Base-by-base conservation (phyloP, 1,140 invertebrate genomes). In the Drusus annulatus region DNA sequence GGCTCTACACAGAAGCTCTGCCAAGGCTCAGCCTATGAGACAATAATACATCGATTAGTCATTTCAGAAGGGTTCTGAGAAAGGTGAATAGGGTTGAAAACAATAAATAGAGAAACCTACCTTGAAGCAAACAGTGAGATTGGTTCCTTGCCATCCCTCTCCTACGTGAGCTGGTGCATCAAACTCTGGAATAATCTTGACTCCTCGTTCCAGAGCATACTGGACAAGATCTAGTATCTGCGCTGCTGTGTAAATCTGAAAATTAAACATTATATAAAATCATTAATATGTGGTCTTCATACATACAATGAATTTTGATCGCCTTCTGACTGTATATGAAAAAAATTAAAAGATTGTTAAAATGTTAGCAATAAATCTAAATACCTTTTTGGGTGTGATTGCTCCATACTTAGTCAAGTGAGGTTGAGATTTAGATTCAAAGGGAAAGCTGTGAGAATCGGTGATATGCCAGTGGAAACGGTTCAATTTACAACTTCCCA, bases 401-500 rank as follows among this genome's bases (percentile, higher is more conserved):
- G 95, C 94, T 0, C 96, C 96, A 54, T 93, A 91, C 84, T 92
- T 91, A 0, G 92, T 91, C 13, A 97, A 87, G 54, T 94, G 87
- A 0, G 96, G 95, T 56, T 91, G 90, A 7, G 91, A 92, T 84
- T 90, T 90, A 0, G 94, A 92, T 25, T 93, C 92, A 69, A 96
- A 93, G 0, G 96, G 95, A 84, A 97, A 97, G 84, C 95, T 96
- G 21, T 97, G 95, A 0, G 94, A 93, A 86, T 97, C 96, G 0
- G 95, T 96, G n/a, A 97, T 95, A 83, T 97, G 96, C 95, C 95
- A 97, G 84, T 97, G 96, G 86, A 97, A 94, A 0, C 93, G 93
- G 85, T 97, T 97, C 50, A 97, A 84, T 85, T 97, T 97, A 13
- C 93, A 93, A 84, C 93, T 90, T 0, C 93, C 93, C 95, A 97